A percentile compares a stretch with the other conserved stretches of the same genome.
These are phyloP conservation scores for Synaphobranchus kaupii DNA, from an alignment of 2,797 vertebrate species.

Conservation along the genomic window DNA sequence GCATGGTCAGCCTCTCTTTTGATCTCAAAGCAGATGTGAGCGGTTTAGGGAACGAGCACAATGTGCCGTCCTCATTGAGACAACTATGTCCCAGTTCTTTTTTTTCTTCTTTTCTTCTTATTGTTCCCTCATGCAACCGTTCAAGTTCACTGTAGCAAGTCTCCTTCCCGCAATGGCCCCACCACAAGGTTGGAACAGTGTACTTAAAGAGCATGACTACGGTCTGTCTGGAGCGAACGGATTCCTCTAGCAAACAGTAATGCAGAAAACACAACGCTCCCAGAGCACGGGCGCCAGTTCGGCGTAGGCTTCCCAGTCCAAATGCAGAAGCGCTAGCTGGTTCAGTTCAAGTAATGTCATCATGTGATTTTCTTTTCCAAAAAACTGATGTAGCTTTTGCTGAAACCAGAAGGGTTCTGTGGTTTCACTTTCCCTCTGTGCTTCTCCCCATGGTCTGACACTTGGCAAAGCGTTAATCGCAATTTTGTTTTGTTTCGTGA, in stretches of 20 bases:
- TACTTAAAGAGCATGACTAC: constrained; percentile 31
- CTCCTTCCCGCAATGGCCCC: constrained; percentile 46
- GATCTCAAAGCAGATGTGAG: constrained; percentile 40
- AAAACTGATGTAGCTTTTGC: not conserved
- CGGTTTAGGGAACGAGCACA: constrained; percentile 27
- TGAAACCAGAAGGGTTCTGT: not conserved
- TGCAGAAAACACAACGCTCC: constrained; percentile 47
- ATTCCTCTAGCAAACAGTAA: constrained; percentile 54
- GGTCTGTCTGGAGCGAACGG: constrained; percentile 44
- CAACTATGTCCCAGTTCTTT: not conserved
- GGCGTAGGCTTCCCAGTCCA: constrained; percentile 27
- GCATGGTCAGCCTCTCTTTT: not conserved
- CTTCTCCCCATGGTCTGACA: not conserved
- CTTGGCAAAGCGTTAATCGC: constrained; percentile 18
- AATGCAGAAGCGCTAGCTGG: constrained; percentile 45
- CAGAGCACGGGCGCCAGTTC: constrained; percentile 47
- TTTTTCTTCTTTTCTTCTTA: constrained; percentile 35
- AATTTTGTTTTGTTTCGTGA: not conserved
- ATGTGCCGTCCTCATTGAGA: constrained; percentile 36
- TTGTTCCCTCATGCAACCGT: constrained; percentile 44
- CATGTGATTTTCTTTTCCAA: constrained; percentile 18
- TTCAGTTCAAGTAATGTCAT: constrained; percentile 49
- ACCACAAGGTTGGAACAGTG: constrained; percentile 10
- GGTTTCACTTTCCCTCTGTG: not conserved
- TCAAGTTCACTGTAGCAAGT: constrained; percentile 49